Conservation (phyloP, 2,797 vertebrate genomes). For the Okamejei kenojei region DNA sequence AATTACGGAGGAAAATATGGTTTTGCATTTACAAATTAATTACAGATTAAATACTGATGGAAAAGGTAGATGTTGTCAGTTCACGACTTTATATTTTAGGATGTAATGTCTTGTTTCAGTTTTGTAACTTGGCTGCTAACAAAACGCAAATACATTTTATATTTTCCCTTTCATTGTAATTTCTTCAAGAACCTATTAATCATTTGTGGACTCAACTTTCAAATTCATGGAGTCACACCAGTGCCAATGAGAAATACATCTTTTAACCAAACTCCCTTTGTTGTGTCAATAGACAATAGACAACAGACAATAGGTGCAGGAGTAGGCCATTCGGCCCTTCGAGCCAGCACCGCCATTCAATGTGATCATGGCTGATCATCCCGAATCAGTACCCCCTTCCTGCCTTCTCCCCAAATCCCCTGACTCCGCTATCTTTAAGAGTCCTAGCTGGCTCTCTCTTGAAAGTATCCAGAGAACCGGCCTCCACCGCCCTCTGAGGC, state of each 20-base stretch:
- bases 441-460: too few species aligned
- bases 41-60: too few species aligned
- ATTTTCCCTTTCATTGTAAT: neutral
- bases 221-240: neutral
- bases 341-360: too few species aligned
- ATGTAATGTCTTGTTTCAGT: neutral
- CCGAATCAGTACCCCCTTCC: too few species aligned
- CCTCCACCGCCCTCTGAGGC: too few species aligned
- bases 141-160: neutral
- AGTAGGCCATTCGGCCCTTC: too few species aligned
- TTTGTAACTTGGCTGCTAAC: neutral
- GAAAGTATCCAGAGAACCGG: too few species aligned
- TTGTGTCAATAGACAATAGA: neutral
- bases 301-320: too few species aligned
- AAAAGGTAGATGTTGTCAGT: neutral
- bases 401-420: too few species aligned
- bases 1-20: neutral
- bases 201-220: neutral
- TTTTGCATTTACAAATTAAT: neutral
- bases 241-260: neutral
- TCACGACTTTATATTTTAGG: neutral
- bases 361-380: too few species aligned
- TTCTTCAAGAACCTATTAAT: neutral
- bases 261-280: neutral
- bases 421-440: too few species aligned